These are phyloP conservation scores for Neodiprion pinetum DNA, from an alignment of 1,140 invertebrate species.

Conservation along the genomic window DNA sequence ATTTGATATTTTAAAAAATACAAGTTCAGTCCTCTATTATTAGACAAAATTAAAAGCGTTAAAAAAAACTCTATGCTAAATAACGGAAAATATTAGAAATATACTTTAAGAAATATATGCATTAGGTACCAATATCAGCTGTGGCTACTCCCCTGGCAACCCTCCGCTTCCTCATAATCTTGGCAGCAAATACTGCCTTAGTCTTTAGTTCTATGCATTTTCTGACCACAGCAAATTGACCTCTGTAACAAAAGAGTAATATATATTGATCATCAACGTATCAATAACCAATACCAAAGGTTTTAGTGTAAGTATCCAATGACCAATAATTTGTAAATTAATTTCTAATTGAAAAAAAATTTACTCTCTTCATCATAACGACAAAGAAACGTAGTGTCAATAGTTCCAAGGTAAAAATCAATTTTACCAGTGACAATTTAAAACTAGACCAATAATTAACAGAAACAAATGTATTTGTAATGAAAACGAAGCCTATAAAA, in stretches of 20 bases:
- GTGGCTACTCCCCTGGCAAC: slow-evolving; percentile 64
- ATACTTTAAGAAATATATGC: neutral
- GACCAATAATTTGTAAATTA: too few species aligned
- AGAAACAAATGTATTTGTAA: too few species aligned
- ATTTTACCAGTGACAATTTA: neutral
- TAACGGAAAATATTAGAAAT: too few species aligned
- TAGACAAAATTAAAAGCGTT: slow-evolving; percentile 16
- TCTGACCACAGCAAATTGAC: slow-evolving; percentile 77
- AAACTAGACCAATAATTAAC: too few species aligned
- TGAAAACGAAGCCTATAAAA: too few species aligned
- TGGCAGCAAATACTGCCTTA: slow-evolving; percentile 71
- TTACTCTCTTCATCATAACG: neutral
- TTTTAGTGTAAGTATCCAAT: too few species aligned
- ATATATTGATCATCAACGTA: too few species aligned
- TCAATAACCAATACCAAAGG: too few species aligned
- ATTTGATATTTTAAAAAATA: neutral
- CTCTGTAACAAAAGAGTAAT: slow-evolving; percentile 59
- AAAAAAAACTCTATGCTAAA: neutral
- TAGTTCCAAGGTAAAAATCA: slow-evolving; percentile 5
- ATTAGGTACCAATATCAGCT: slow-evolving; percentile 61
- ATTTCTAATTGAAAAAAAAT: neutral
- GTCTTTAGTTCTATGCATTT: slow-evolving; percentile 67
- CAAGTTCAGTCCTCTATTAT: neutral
- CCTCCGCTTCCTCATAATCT: slow-evolving; percentile 73
- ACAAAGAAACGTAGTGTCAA: too few species aligned